Evolutionary conservation across 2,888 invertebrate genomes (phyloP), one percentile per base, ranked within the genome.

Genomic region (Physocephala rufipes): DNA sequence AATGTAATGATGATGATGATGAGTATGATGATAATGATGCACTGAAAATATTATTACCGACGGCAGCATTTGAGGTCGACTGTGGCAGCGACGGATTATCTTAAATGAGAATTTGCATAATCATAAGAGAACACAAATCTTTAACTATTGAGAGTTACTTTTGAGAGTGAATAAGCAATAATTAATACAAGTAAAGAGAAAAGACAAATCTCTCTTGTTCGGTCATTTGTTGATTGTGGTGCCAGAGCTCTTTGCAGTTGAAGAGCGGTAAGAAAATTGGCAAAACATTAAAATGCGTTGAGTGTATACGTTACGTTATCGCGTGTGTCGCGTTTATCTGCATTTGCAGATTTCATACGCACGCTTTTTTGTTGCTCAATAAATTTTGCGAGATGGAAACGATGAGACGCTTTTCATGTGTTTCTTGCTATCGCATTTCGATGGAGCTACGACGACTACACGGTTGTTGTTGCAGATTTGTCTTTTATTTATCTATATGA

Each of bases 311-410:
- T 64, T 47, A 16, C 19, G 43, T n/a, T n/a, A 43, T 28, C 62
- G 45, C 45, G 43, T 13, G 24, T n/a, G n/a, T n/a, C n/a, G n/a
- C n/a, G n/a, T 55, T 67, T 67, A 55, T 58, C 66, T 67, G 66
- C 55, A 67, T 55, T 55, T 67, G 55, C 66, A 24, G 13, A 49
- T 81, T n/a, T 81, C 80, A 80, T 80, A 81, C 81, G 80, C 77
- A 80, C 75, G 65, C 74, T 76, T 77, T 78, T 76, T 79, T 78
- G 79, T 80, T 81, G 81, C 80, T 82, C 80, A 68, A 81, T 81
- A 79, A 79, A 79, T 81, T 81, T 59, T 81, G 81, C 80, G 79
- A 81, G 82, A 80, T 79, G 79, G 80, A 82, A 79, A 77, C n/a
- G n/a, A n/a, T n/a, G n/a, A n/a, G n/a, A n/a, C n/a, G 80, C 75